Base-by-base conservation (phyloP, 2,888 invertebrate species). In the Calliphora vomitoria region DNA sequence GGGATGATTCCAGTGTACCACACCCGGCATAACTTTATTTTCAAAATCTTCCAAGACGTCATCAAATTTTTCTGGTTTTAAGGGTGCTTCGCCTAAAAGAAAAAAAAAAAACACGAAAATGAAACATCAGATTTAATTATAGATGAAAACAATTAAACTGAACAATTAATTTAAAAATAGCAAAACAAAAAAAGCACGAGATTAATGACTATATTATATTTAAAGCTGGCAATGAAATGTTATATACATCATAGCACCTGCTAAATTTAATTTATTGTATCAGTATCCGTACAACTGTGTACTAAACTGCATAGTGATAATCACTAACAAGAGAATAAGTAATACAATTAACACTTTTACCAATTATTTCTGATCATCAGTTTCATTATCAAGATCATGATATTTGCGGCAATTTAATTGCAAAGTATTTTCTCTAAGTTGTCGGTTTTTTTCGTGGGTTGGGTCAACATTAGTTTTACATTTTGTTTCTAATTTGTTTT, bases 1-100 rank as follows among this genome's bases (percentile, higher is more conserved):
- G 0, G 98, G 98, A 94, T 98, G 98, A 93, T 98, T 98, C 98
- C 98, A 98, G 91, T 98, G 97, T 0, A 98, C 97, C 79, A 97
- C 95, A 82, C 97, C 97, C 0, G 96, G 96, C 96, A 97, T 96
- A 75, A 97, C 97, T 92, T 96, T 96, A 35, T 95, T 94, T 90
- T 97, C 97, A 25, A 97, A 96, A 92, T 98, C 97, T 64, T 94
- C 94, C 95, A 98, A 96, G 88, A 98, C 97, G 85, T 95, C 93
- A 80, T 96, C 95, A 96, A 97, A 98, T 66, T 95, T 92, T 92
- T 98, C 97, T 0, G 96, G 95, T 66, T 96, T 94, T 72, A 95
- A 93, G 0, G 97, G 97, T 1, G 97, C 96, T 89, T 96, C 95
- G 44, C 94, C 93, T 93, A 41, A 38, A 64, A 72, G 50, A 15